Percentiles rank a stretch among this genome's conserved stretches.
Conservation (phyloP, 2,888 invertebrate species). For the Timema cristinae region DNA sequence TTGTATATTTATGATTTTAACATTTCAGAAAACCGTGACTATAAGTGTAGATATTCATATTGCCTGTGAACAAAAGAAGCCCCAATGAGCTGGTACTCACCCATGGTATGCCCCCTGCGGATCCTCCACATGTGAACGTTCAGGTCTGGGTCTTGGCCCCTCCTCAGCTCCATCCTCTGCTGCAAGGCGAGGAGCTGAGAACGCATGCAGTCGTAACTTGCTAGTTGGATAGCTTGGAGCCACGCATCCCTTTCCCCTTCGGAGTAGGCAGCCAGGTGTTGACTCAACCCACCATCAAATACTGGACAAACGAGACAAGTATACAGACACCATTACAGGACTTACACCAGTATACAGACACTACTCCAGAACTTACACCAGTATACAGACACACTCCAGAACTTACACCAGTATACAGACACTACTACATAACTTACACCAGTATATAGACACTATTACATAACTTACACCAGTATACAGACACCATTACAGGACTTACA, state of each 20-base stretch:
- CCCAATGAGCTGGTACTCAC: constrained; percentile 45
- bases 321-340: constrained; percentile 5
- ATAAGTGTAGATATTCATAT: too few relatives aligned
- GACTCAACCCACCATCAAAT: constrained; percentile 77
- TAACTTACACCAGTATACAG: too few relatives aligned
- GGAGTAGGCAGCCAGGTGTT: constrained; percentile 74
- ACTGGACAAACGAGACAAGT: constrained; percentile 50
- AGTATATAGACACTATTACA: too few relatives aligned
- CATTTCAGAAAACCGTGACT: too few relatives aligned
- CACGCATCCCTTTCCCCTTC: constrained; percentile 80
- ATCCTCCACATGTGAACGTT: constrained; percentile 67
- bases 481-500: too few relatives aligned
- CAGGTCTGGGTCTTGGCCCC: constrained; percentile 59
- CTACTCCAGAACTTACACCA: too few relatives aligned
- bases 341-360: too few relatives aligned
- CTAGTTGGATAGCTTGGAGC: constrained; percentile 77
- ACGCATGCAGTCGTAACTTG: constrained; percentile 79
- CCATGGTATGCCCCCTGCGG: constrained; percentile 64
- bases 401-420: too few relatives aligned
- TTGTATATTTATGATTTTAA: too few relatives aligned
- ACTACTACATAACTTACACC: too few relatives aligned
- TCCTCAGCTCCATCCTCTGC: constrained; percentile 58
- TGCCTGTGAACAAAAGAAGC: too few relatives aligned
- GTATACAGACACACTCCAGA: too few relatives aligned
- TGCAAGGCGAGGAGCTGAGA: constrained; percentile 64